These are phyloP conservation scores for Tetrao urogallus DNA, from an alignment of 2,113 vertebrate genomes.

Conservation along the genomic window DNA sequence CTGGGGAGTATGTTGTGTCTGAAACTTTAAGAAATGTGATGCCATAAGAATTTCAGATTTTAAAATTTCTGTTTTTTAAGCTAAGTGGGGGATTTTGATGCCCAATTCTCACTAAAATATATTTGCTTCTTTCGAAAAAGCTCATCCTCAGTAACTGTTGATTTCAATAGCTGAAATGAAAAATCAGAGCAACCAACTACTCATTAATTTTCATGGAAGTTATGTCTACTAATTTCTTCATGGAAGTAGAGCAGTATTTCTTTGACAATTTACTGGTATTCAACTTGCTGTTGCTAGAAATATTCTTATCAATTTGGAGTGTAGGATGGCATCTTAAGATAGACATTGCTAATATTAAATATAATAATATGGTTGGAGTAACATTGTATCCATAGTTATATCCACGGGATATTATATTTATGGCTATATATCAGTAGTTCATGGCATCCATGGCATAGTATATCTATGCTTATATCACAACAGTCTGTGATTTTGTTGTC, in stretches of 20 bases:
- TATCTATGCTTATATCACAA: not conserved
- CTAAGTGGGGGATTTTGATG: not conserved
- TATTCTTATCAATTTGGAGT: not conserved
- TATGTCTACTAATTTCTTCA: not conserved
- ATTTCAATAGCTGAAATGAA: conserved; percentile 6
- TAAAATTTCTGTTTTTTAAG: not conserved
- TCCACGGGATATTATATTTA: not conserved
- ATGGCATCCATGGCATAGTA: not conserved
- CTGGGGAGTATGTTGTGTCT: not conserved
- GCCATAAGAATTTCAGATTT: not conserved
- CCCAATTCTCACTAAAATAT: not conserved
- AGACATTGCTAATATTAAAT: not conserved
- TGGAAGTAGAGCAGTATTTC: not conserved
- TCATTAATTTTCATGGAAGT: not conserved
- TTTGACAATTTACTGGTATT: not conserved
- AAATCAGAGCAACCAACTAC: not conserved
- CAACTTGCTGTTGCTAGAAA: not conserved
- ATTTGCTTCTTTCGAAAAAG: not conserved
- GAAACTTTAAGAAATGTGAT: not conserved
- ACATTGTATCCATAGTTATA: not conserved
- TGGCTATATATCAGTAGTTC: too few species aligned
- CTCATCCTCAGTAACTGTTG: not conserved
- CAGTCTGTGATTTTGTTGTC: not conserved
- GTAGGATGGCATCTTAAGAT: not conserved
- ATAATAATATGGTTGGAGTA: not conserved